Evolutionary conservation across 1,140 invertebrate genomes (phyloP).

Genomic region (Trissolcus basalis): DNA sequence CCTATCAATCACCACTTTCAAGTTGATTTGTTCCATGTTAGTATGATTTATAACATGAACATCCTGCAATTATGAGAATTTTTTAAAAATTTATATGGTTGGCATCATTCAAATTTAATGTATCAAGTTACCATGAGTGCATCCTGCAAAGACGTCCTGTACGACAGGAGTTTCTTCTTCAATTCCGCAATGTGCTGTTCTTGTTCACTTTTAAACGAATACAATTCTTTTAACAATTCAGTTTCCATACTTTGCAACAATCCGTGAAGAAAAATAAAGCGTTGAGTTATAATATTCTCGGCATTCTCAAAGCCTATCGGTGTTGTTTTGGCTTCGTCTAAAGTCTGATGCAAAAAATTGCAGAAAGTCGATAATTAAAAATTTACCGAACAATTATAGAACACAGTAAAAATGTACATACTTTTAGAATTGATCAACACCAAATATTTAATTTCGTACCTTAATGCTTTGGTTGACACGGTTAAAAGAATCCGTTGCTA

Average conservation of each 20-base stretch:
- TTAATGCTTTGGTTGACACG: too few species aligned
- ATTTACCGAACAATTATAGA: too few species aligned
- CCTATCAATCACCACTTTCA: constrained; percentile 64
- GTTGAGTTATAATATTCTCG: constrained; percentile 61
- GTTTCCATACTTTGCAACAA: constrained; percentile 67
- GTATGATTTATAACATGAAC: neutral
- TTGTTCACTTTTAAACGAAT: constrained; percentile 3
- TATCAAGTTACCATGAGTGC: constrained; percentile 55
- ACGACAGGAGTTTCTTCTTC: constrained; percentile 23
- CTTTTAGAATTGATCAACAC: too few species aligned
- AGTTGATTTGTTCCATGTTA: too few species aligned
- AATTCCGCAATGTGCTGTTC: constrained; percentile 53
- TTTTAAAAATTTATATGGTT: neutral
- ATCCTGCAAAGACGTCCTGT: constrained; percentile 50
- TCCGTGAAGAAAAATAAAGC: constrained; percentile 70
- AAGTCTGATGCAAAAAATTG: neutral
- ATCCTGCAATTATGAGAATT: neutral
- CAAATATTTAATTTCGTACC: too few species aligned
- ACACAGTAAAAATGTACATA: too few species aligned
- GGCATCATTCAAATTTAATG: too few species aligned
- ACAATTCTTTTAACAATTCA: constrained; percentile 57
- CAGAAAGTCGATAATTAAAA: too few species aligned
- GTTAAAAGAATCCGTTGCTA: too few species aligned
- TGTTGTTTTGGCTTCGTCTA: constrained; percentile 2
- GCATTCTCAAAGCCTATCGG: constrained; percentile 15